phyloP scores from a whole-genome alignment of 2,797 vertebrate genomes.

The Karalla daura region DNA sequence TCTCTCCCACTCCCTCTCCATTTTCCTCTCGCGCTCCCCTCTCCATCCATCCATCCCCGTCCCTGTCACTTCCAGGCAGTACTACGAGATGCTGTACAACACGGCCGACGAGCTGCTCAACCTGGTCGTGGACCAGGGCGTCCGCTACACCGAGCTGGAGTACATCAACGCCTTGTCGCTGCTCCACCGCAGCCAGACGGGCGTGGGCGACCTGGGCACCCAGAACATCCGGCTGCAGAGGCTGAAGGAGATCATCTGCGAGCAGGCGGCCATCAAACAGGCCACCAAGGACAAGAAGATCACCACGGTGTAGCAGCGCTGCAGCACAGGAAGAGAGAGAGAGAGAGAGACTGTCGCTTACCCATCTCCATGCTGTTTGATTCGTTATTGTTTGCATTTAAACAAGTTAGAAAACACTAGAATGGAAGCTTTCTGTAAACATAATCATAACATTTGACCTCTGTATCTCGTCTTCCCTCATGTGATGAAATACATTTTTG shows the following conservation, averaged over 20 bases:
- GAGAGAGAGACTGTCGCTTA: too few species aligned
- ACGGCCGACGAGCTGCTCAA: conserved; percentile 95
- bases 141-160: conserved; percentile 96
- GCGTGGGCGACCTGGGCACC: conserved; percentile 94
- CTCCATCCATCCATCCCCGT: background rate
- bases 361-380: too few species aligned
- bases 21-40: background rate
- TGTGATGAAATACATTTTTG: conserved; percentile 23
- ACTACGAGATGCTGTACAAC: conserved; percentile 99
- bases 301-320: conserved; percentile 94
- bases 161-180: conserved; percentile 96
- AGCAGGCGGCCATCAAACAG: conserved; percentile 98
- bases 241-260: conserved; percentile 98
- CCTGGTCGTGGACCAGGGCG: conserved; percentile 98
- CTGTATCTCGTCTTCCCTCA: conserved; percentile 24
- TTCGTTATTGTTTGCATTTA: too few species aligned
- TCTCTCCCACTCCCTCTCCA: background rate
- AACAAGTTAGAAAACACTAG: conserved; percentile 32
- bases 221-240: conserved; percentile 95
- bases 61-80: conserved; percentile 87
- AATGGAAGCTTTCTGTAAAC: conserved; percentile 29
- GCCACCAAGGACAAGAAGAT: conserved; percentile 99
- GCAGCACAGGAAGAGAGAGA: background rate
- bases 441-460: conserved; percentile 18
- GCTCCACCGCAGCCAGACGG: conserved; percentile 97